Conservation (phyloP, 2,888 invertebrate species). For the Celastrina argiolus region DNA sequence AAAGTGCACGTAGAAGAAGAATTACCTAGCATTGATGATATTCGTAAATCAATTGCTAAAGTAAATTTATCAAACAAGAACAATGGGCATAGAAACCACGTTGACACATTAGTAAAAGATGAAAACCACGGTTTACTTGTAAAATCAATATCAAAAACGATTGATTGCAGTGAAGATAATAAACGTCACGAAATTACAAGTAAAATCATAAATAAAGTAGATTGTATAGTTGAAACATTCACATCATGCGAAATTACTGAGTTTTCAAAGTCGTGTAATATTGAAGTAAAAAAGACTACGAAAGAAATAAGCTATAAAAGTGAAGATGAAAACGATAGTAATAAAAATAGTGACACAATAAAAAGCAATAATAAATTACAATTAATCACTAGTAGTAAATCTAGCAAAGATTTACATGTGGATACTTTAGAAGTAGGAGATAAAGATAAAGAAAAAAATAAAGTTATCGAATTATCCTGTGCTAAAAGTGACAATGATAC, state of each 20-base stretch:
- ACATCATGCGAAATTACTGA: background rate
- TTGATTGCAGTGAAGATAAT: background rate
- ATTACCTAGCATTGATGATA: slow-evolving; percentile 33
- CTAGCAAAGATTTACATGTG: background rate
- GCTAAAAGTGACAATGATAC: background rate
- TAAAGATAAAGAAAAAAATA: background rate
- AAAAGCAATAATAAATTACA: background rate
- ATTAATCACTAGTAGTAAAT: background rate
- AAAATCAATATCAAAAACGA: background rate
- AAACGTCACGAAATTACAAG: background rate
- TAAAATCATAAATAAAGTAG: background rate
- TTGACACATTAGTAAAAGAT: background rate
- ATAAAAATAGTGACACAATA: background rate
- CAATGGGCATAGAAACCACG: background rate
- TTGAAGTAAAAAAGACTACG: background rate
- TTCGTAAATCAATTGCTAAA: slow-evolving; percentile 36
- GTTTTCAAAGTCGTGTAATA: background rate
- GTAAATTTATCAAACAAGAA: slow-evolving; percentile 12
- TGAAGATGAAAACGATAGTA: background rate
- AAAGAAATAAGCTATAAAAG: background rate
- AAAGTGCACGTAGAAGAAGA: slow-evolving; percentile 30
- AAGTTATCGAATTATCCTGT: background rate
- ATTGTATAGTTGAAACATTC: background rate
- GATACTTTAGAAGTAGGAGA: background rate
- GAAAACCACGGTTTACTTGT: background rate